These are phyloP conservation scores for Crotalus horridus DNA, from an alignment of 2,113 vertebrate species.

Conservation along the genomic window DNA sequence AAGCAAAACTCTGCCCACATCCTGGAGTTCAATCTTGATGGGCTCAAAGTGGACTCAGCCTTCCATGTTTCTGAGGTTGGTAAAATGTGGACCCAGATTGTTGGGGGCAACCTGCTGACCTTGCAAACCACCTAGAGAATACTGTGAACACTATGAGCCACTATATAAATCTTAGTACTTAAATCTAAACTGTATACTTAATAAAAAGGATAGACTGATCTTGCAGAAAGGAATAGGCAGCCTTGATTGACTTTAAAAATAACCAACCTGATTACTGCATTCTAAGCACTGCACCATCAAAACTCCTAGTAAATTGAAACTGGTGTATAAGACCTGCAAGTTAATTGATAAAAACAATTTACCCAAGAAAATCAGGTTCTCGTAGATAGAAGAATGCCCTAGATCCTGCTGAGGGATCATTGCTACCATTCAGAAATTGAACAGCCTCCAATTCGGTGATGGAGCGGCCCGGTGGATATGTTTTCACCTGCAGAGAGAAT, in stretches of 20 bases:
- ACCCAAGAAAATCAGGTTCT: constrained; percentile 70
- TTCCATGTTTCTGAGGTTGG: neutral
- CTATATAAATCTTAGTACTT: no score
- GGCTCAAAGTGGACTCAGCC: neutral
- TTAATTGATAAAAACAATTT: neutral
- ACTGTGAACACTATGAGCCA: no score
- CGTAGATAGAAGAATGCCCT: constrained; percentile 77
- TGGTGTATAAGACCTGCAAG: neutral
- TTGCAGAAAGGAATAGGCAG: no score
- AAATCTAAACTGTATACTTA: no score
- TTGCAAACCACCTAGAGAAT: neutral
- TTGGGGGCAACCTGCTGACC: neutral
- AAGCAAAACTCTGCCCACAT: neutral
- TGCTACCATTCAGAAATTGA: constrained; percentile 72
- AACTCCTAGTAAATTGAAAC: neutral
- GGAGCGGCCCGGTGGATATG: constrained; percentile 74
- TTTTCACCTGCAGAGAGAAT: constrained; percentile 63
- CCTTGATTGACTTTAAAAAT: no score
- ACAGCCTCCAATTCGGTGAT: constrained; percentile 86
- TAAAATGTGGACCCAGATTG: neutral
- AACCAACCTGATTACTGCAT: neutral
- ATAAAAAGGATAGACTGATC: no score
- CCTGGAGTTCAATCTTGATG: neutral
- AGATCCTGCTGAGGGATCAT: constrained; percentile 15
- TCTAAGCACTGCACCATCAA: neutral